These are phyloP conservation scores for Drosophila auraria DNA, from an alignment of 1,140 invertebrate species.

Conservation along the genomic window DNA sequence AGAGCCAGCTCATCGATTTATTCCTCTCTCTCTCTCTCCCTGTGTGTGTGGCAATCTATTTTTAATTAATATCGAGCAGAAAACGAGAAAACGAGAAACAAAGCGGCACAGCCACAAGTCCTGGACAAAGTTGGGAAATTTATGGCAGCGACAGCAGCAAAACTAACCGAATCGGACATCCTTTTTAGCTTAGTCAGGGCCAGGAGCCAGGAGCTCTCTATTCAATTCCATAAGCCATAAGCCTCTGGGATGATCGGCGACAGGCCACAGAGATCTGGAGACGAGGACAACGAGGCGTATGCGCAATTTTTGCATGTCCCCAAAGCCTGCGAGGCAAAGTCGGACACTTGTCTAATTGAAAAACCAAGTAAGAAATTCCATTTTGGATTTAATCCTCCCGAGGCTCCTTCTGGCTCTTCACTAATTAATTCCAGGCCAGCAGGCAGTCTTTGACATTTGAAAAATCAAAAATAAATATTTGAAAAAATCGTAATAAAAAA, in stretches of 20 bases:
- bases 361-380: background rate
- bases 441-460: no score
- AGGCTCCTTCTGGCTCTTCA: background rate
- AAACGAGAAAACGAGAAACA: no score
- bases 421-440: background rate
- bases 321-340: background rate
- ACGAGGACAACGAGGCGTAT: background rate
- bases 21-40: background rate
- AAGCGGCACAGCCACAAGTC: no score
- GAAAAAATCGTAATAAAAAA: no score
- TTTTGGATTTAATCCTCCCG: no score
- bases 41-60: background rate
- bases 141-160: no score
- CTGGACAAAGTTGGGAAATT: no score
- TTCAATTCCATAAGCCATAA: background rate
- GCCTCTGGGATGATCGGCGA: background rate
- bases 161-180: no score
- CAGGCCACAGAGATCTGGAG: no score
- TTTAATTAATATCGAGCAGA: constrained; percentile 6
- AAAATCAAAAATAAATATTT: no score
- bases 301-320: background rate
- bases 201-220: no score
- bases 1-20: background rate
- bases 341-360: constrained; percentile 10
- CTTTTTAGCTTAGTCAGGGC: no score